Base-by-base conservation (phyloP, 1,140 invertebrate species). In the Neodiprion virginianus region DNA sequence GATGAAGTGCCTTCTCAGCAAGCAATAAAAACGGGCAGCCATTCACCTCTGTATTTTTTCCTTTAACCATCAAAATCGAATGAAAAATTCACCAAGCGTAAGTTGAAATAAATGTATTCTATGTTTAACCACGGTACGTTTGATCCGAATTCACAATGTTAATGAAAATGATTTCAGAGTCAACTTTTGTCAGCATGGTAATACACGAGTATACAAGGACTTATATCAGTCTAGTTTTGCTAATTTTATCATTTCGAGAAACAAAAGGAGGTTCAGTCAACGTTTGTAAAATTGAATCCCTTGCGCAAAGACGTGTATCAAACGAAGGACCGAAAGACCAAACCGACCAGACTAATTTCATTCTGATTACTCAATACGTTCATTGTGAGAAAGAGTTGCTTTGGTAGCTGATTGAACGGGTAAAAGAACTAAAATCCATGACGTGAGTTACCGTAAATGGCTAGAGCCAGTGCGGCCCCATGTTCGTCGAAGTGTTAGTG, bases 401-500 rank as follows among this genome's bases (percentile, higher is more conserved):
- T 12, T 61, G 4, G n/a, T 17, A 61, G n/a, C 53, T 61, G 53
- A 61, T 61, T 61, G 11, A 61, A 61, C 11, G n/a, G n/a, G 53
- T 14, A 61, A 61, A 17, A 61, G n/a, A 61, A 61, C 82, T 87
- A 86, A 88, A 88, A 88, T 87, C 86, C 86, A 88, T 88, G 87
- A 85, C 85, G 82, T 86, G 87, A 88, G 87, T 88, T 88, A 88
- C 87, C 87, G 87, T 88, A 82, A 83, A 79, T 80, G 85, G 84
- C 85, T 89, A 89, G 81, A 88, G 86, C 87, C 87, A 88, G 82
- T 88, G 84, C 79, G 87, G 86, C 80, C 84, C 85, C 82, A 83
- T 87, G 84, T 88, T 88, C 84, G 85, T 83, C 83, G 87, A 71
- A 77, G 86, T 87, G 87, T 88, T 88, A 86, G 87, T 88, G 87